Percentiles rank a stretch among this genome's conserved stretches.
phyloP scores from a whole-genome alignment of 2,888 invertebrate species.

The Ametastegia equiseti region DNA sequence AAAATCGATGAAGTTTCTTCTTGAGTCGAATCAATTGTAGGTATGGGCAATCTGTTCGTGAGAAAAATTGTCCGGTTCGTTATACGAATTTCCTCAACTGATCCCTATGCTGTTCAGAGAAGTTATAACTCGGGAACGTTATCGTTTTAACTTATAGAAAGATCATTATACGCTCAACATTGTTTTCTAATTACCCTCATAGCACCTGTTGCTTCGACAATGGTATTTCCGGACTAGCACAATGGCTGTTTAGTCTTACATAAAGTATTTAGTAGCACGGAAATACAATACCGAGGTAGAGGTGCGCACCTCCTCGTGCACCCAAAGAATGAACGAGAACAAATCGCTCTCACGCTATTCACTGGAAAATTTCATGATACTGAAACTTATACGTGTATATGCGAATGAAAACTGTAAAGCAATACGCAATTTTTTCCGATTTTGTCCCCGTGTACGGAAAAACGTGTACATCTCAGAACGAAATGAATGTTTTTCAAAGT shows the following conservation, averaged over 20 bases:
- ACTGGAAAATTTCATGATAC: neutral
- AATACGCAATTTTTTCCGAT: neutral
- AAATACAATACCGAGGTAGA: constrained; percentile 8
- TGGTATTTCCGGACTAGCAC: constrained; percentile 42
- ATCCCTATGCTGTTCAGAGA: neutral
- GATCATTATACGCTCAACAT: constrained; percentile 23
- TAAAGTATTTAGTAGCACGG: constrained; percentile 43
- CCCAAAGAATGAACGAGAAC: constrained; percentile 17
- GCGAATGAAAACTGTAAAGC: neutral
- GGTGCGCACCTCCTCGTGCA: constrained; percentile 17
- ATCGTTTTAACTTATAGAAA: constrained; percentile 34
- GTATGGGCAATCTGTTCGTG: neutral
- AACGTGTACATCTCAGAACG: neutral
- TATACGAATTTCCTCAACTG: neutral
- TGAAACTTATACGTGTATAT: neutral
- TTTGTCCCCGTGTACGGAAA: neutral
- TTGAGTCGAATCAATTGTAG: neutral
- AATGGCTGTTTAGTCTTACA: constrained; percentile 43
- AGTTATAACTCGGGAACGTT: constrained; percentile 9
- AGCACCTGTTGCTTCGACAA: constrained; percentile 47
- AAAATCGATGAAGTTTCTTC: neutral
- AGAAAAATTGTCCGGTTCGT: neutral
- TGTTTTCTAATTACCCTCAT: constrained; percentile 41
- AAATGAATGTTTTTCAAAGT: neutral
- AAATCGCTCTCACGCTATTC: constrained; percentile 4